Evolutionary conservation across 2,113 vertebrate species (phyloP).

Genomic region (Solea solea): DNA sequence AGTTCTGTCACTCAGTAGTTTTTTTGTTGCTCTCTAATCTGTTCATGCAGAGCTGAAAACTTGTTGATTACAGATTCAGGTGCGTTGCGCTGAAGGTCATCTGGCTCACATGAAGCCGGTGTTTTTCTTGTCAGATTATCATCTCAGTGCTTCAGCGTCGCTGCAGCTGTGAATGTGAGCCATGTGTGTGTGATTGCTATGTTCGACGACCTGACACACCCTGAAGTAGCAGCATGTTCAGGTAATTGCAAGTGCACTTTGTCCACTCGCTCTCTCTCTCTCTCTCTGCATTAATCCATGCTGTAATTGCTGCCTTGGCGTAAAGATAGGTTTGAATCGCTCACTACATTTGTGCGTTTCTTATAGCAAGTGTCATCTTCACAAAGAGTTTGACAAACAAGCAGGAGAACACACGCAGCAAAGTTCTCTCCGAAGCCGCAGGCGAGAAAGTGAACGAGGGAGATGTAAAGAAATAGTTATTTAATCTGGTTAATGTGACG

Average conservation of each 20-base stretch:
- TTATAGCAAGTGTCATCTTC: not conserved
- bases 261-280: slow-evolving; percentile 8
- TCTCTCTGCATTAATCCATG: slow-evolving; percentile 8
- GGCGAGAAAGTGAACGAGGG: too few relatives aligned
- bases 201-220: slow-evolving; percentile 12
- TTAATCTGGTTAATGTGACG: too few relatives aligned
- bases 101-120: slow-evolving; percentile 42
- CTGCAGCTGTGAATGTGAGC: slow-evolving; percentile 17
- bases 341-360: not conserved
- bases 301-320: slow-evolving; percentile 39
- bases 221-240: slow-evolving; percentile 7
- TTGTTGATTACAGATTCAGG: too few relatives aligned
- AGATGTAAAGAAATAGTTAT: too few relatives aligned
- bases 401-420: too few relatives aligned
- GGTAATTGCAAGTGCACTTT: slow-evolving; percentile 27
- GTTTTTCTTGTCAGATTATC: slow-evolving; percentile 50
- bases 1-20: too few relatives aligned
- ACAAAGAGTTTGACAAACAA: too few relatives aligned
- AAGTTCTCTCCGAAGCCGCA: too few relatives aligned
- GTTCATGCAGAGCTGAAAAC: too few relatives aligned
- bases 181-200: not conserved
- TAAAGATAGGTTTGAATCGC: slow-evolving; percentile 17
- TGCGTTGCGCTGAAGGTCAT: slow-evolving; percentile 19
- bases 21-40: too few relatives aligned
- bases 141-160: slow-evolving; percentile 11